A percentile compares a stretch with the other conserved stretches of the same genome.
These are phyloP conservation scores for Vollenhovia emeryi DNA, from an alignment of 1,140 invertebrate species.

Conservation along the genomic window DNA sequence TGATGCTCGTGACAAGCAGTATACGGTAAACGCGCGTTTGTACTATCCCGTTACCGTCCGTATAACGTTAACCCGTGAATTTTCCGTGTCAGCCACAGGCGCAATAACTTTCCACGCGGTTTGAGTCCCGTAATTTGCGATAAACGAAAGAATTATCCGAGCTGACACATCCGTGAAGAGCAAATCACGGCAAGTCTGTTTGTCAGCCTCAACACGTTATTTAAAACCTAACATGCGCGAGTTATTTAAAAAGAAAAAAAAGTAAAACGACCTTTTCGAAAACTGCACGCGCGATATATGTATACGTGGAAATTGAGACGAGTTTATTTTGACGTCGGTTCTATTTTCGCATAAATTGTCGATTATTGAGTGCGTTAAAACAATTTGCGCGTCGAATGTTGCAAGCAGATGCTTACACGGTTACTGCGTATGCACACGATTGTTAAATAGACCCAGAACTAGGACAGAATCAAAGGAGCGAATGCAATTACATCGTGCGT, in stretches of 20 bases:
- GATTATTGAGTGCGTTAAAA: not conserved
- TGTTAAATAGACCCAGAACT: constrained; percentile 15
- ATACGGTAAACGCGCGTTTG: not conserved
- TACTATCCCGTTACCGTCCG: not conserved
- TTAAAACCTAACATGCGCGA: not conserved
- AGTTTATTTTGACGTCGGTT: not conserved
- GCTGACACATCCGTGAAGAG: not conserved
- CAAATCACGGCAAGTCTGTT: not conserved
- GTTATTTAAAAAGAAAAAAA: no score
- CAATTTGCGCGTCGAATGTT: constrained; percentile 4
- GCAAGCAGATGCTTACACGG: not conserved
- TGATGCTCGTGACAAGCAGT: constrained; percentile 11
- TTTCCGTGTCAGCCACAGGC: constrained; percentile 14
- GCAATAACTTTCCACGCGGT: not conserved
- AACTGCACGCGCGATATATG: no score
- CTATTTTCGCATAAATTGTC: not conserved
- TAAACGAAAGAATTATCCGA: not conserved
- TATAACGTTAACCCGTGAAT: not conserved
- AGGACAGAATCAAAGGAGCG: not conserved
- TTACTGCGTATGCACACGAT: not conserved
- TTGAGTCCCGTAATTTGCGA: not conserved
- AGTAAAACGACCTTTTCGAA: no score
- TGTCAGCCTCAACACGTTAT: no score
- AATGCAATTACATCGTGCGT: constrained; percentile 19
- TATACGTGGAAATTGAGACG: no score